phyloP scores from a whole-genome alignment of 64 coral and sea anemone species.

The Dendrophyllia cribrosa region DNA sequence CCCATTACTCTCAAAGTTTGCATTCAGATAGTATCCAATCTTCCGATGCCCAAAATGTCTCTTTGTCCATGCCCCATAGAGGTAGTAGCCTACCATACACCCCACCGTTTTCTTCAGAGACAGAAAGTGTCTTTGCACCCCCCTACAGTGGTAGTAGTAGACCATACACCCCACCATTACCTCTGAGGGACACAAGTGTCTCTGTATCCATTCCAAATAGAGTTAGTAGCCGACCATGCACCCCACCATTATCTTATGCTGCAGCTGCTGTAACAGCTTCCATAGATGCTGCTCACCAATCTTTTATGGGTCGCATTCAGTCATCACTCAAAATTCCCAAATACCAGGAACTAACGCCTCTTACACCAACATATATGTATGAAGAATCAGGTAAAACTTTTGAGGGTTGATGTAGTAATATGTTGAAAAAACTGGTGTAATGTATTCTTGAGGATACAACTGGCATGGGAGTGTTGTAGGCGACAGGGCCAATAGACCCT shows the following conservation, averaged over 20 bases:
- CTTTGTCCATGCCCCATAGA: too few relatives aligned
- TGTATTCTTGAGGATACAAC: too few relatives aligned
- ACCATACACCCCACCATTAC: too few relatives aligned
- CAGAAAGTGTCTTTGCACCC: too few relatives aligned
- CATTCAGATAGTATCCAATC: too few relatives aligned
- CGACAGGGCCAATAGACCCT: too few relatives aligned
- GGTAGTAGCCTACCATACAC: too few relatives aligned
- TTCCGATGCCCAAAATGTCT: too few relatives aligned
- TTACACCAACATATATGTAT: slow-evolving; percentile 1
- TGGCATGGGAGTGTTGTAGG: too few relatives aligned
- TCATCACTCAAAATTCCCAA: not conserved
- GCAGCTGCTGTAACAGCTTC: too few relatives aligned
- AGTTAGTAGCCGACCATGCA: not conserved
- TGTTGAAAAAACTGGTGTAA: too few relatives aligned
- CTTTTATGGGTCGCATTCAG: slow-evolving; percentile 23
- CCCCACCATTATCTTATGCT: not conserved
- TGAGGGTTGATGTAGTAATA: slow-evolving; percentile 17
- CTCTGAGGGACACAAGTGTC: slow-evolving; percentile 1
- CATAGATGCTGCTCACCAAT: not conserved
- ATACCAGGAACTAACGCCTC: slow-evolving; percentile 8
- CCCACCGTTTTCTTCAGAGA: too few relatives aligned
- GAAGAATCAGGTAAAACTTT: slow-evolving; percentile 4
- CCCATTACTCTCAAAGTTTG: not conserved
- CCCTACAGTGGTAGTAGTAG: not conserved
- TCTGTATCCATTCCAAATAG: slow-evolving; percentile 3